phyloP scores from a whole-genome alignment of 2,113 vertebrate species.

The Cichladusa arquata region DNA sequence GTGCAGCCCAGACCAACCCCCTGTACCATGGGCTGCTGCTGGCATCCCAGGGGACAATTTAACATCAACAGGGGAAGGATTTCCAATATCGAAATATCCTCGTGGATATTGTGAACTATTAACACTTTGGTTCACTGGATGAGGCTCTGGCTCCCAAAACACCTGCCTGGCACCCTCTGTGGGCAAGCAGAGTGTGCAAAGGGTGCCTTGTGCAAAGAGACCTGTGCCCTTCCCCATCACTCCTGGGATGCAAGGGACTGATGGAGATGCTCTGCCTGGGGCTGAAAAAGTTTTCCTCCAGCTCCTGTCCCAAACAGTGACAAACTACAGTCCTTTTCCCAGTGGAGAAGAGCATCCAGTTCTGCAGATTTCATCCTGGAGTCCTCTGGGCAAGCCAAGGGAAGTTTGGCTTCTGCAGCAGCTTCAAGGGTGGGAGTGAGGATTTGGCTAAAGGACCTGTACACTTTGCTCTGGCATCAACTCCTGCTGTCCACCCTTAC shows the following conservation, averaged over 20 bases:
- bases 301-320: neutral
- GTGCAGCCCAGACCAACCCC: neutral
- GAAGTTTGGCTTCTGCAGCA: neutral
- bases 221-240: accelerated
- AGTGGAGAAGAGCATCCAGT: neutral
- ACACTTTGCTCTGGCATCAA: neutral
- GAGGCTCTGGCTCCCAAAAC: neutral
- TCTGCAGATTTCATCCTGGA: neutral
- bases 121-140: neutral
- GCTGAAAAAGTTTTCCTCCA: neutral
- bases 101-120: neutral
- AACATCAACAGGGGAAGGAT: neutral
- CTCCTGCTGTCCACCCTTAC: neutral
- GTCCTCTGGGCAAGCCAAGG: accelerated
- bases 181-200: neutral
- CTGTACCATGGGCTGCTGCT: neutral
- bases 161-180: neutral
- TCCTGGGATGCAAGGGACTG: neutral
- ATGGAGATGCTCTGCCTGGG: neutral
- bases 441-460: neutral
- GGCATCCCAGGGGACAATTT: neutral
- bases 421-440: neutral
- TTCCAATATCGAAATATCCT: neutral
- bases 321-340: neutral
- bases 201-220: neutral